Conservation (phyloP, 2,113 vertebrate species). For the Lepidothrix coronata region DNA sequence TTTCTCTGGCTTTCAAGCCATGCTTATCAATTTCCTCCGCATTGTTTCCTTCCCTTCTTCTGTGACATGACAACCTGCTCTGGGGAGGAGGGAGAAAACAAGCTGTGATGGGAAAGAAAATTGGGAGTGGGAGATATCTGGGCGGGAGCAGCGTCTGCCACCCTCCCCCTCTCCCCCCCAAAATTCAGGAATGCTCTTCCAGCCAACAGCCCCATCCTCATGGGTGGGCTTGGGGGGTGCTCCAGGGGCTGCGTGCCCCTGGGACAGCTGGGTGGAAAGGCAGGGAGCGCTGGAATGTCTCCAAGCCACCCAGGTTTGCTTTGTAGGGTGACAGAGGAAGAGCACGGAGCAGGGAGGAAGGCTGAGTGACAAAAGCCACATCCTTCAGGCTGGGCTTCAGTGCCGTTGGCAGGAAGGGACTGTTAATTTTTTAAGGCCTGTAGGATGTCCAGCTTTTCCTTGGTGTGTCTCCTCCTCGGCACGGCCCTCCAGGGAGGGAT, state of each 20-base stretch:
- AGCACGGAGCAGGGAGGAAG: background rate
- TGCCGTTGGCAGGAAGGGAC: background rate
- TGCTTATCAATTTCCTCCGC: constrained; percentile 22
- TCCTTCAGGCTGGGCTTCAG: background rate
- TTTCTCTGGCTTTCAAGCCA: constrained; percentile 9
- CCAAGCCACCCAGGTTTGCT: background rate
- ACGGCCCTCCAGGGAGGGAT: background rate
- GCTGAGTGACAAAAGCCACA: background rate
- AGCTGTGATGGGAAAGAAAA: background rate
- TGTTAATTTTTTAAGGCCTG: background rate
- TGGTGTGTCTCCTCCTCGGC: background rate
- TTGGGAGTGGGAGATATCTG: background rate
- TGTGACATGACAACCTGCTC: background rate
- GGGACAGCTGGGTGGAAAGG: background rate
- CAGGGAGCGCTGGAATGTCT: background rate
- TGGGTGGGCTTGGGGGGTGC: background rate
- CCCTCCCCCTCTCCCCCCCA: too few relatives aligned
- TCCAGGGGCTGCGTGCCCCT: background rate
- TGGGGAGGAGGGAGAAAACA: background rate
- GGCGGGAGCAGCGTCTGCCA: background rate
- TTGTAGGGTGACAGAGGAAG: background rate
- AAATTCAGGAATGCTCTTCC: background rate
- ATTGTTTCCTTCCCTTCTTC: constrained; percentile 19
- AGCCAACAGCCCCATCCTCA: background rate
- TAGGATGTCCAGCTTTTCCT: background rate